Evolutionary conservation across 2,113 vertebrate genomes (phyloP).

Genomic region (Pterocles gutturalis): DNA sequence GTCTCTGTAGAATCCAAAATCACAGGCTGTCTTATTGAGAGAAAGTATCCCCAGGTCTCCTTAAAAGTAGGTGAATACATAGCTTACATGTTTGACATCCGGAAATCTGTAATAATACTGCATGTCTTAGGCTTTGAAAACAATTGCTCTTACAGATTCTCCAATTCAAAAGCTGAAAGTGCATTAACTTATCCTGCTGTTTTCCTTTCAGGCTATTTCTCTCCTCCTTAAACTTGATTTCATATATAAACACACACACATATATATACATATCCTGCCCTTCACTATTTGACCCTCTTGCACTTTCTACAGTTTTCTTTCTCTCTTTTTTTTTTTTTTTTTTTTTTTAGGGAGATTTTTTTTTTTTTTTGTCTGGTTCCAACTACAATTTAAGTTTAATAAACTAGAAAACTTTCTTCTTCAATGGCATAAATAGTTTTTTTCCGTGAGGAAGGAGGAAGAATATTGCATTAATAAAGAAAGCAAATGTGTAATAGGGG

Average conservation of each 20-base stretch:
- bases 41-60: neutral
- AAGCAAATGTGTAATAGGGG: constrained; percentile 5
- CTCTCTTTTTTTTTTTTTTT: too few species aligned
- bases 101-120: neutral
- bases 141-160: neutral
- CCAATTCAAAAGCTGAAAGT: neutral
- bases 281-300: neutral
- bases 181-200: neutral
- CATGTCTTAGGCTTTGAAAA: neutral
- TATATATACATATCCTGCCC: neutral
- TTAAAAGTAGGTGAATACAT: constrained; percentile 23
- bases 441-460: neutral
- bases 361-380: neutral
- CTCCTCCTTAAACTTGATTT: neutral
- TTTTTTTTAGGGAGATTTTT: neutral
- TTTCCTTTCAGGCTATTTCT: neutral
- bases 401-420: constrained; percentile 26
- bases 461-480: constrained; percentile 51
- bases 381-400: constrained; percentile 24
- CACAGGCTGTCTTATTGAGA: neutral
- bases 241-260: neutral
- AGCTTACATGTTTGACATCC: neutral
- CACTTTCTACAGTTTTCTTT: neutral
- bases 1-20: neutral
- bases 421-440: neutral